Percentiles rank a stretch among this genome's conserved stretches.
Conservation (phyloP, 2,113 vertebrate species). For the Lethenteron reissneri region DNA sequence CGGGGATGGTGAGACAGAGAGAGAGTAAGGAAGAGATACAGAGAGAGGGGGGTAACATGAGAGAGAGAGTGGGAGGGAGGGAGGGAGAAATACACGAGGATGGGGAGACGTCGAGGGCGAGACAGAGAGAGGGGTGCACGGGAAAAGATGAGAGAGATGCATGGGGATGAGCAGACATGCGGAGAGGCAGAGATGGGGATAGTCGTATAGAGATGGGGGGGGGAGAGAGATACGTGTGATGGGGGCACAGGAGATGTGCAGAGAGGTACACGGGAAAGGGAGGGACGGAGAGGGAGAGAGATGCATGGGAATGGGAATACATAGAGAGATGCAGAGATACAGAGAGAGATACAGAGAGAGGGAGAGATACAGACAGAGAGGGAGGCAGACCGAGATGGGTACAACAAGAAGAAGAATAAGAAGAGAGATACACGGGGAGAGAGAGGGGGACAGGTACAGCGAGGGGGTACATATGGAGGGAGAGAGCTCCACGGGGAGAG, state of each 20-base stretch:
- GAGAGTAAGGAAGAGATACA: background rate
- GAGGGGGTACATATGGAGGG: background rate
- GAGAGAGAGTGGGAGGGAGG: slow-evolving; percentile 1
- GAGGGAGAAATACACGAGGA: background rate
- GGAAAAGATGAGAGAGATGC: background rate
- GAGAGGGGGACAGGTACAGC: background rate
- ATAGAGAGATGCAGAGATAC: background rate
- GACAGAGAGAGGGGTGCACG: background rate
- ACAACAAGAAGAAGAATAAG: background rate
- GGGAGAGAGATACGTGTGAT: background rate
- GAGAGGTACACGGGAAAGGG: background rate
- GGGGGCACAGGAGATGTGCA: background rate
- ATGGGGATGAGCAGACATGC: background rate
- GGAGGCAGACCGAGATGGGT: background rate
- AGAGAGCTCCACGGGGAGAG: background rate
- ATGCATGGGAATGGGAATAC: background rate
- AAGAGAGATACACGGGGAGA: background rate
- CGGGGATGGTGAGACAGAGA: background rate
- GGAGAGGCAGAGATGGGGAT: background rate
- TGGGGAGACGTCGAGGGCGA: background rate
- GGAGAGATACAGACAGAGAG: background rate
- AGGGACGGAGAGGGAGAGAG: background rate
- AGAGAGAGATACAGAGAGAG: background rate
- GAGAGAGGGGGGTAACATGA: background rate
- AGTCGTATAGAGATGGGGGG: background rate